phyloP scores from a whole-genome alignment of 2,797 vertebrate genomes.

The Takifugu ocellatus region DNA sequence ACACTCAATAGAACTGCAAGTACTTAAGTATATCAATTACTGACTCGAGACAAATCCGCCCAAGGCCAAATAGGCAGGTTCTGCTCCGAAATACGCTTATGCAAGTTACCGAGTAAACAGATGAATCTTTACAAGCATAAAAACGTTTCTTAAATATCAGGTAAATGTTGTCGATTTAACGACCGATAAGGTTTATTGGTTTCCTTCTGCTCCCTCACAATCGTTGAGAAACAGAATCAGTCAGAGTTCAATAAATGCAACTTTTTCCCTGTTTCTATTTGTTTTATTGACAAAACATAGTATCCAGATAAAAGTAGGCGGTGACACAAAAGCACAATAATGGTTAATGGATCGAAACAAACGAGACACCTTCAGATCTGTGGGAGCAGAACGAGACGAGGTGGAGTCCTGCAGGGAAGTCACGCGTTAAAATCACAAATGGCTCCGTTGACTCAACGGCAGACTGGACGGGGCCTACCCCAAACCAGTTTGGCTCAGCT shows the following conservation, averaged over 20 bases:
- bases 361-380: slow-evolving; percentile 25
- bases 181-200: no score
- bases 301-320: slow-evolving; percentile 31
- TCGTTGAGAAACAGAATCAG: no score
- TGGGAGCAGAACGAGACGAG: background rate
- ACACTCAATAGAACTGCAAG: no score
- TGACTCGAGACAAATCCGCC: no score
- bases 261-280: background rate
- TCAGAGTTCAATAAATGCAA: slow-evolving; percentile 14
- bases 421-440: background rate
- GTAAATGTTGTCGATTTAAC: no score
- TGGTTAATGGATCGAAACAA: slow-evolving; percentile 14
- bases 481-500: slow-evolving; percentile 6
- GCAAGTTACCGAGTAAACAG: no score
- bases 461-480: background rate
- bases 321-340: slow-evolving; percentile 8
- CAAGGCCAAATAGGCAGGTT: no score
- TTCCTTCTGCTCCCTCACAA: no score
- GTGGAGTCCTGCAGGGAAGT: slow-evolving; percentile 12
- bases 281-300: slow-evolving; percentile 58
- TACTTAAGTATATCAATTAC: no score
- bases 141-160: no score
- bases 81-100: no score
- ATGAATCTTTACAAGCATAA: no score
- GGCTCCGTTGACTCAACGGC: background rate